Evolutionary conservation across 2,113 vertebrate species (phyloP).

Genomic region (Trachemys scripta): DNA sequence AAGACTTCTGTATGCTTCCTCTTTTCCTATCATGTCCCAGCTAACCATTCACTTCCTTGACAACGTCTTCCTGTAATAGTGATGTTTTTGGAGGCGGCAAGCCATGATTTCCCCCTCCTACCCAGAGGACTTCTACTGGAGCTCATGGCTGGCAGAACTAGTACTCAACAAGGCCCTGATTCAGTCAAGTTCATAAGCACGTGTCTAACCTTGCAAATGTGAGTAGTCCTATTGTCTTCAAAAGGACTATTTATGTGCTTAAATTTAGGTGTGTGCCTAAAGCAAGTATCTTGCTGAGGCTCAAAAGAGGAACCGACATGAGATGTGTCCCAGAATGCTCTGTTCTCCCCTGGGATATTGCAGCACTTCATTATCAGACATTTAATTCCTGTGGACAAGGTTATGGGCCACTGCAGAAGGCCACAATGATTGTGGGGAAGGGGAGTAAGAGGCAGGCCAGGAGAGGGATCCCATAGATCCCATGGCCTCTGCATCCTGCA

Average conservation of each 20-base stretch:
- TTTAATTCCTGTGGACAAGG: not conserved
- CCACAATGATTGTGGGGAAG: not conserved
- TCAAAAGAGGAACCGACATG: not conserved
- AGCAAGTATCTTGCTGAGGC: not conserved
- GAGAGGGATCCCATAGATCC: not conserved
- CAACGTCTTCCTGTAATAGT: not conserved
- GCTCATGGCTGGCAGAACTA: not conserved
- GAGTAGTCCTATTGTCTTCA: not conserved
- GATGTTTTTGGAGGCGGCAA: not conserved
- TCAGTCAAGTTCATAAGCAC: accelerated
- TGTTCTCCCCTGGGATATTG: not conserved
- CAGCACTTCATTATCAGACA: not conserved
- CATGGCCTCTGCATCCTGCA: not conserved
- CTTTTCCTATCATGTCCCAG: not conserved
- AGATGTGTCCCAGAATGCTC: not conserved
- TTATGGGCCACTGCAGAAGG: not conserved
- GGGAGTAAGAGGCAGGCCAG: not conserved
- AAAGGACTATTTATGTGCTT: no score
- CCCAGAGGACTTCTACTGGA: not conserved
- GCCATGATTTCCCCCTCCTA: not conserved
- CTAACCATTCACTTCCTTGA: not conserved
- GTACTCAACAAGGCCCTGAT: not conserved
- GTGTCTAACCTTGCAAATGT: not conserved
- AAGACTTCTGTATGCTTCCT: no score
- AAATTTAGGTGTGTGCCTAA: not conserved